A percentile compares a stretch with the other conserved stretches of the same genome.
These are phyloP conservation scores for Coptodon bakossiorum DNA, from an alignment of 2,113 vertebrate genomes.

Conservation along the genomic window DNA sequence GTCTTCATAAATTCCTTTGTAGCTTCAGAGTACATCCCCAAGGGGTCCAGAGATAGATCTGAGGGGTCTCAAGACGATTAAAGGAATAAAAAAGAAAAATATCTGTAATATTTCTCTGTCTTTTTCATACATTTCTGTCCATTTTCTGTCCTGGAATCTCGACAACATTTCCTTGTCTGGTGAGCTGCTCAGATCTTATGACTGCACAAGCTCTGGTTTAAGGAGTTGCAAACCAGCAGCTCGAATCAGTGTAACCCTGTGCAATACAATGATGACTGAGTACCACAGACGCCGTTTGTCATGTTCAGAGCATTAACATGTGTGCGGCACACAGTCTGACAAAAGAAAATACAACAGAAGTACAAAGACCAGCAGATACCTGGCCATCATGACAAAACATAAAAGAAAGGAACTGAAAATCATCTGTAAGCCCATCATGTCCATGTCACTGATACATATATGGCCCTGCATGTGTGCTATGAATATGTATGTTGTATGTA, in stretches of 20 bases:
- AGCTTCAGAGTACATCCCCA: neutral
- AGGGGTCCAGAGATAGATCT: neutral
- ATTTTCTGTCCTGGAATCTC: neutral
- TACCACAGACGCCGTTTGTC: neutral
- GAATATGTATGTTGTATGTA: slow-evolving; percentile 72
- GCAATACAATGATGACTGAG: neutral
- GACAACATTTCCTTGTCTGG: neutral
- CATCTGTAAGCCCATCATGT: slow-evolving; percentile 28
- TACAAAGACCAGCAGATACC: neutral
- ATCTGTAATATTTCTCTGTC: neutral
- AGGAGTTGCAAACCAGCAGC: neutral
- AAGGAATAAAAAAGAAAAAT: neutral
- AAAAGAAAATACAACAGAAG: neutral
- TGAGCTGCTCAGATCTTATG: neutral
- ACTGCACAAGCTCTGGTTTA: neutral
- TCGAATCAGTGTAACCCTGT: neutral
- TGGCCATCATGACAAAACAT: slow-evolving; percentile 8
- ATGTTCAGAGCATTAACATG: neutral
- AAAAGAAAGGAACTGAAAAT: neutral
- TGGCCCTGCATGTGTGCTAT: slow-evolving; percentile 57
- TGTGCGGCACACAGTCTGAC: neutral
- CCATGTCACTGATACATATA: slow-evolving; percentile 51
- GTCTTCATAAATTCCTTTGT: neutral
- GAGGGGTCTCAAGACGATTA: neutral
- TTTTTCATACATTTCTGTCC: neutral